Base-by-base conservation (phyloP, 2,113 vertebrate species). In the Oreochromis spilurus region DNA sequence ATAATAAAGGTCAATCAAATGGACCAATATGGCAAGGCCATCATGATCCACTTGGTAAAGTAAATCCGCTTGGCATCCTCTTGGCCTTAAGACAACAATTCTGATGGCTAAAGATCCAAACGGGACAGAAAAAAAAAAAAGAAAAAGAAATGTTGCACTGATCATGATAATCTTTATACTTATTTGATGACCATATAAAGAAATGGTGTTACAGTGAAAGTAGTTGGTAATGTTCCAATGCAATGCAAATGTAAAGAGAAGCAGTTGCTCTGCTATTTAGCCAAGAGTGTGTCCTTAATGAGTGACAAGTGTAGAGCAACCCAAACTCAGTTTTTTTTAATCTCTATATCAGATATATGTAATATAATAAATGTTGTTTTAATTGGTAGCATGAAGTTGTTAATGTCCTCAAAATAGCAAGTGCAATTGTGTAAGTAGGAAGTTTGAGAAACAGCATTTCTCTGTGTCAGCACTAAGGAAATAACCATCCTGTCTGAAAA, bases 381-480 rank as follows among this genome's bases (percentile, higher is more conserved):
- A 48, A 29, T 50, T 50, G 6, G 40, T 9, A 50, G 43, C 0
- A 45, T 72, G 21, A 48, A 75, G 9, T 50, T 1, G 0, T 50
- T 31, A 12, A 31, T 50, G 43, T 24, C 4, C 43, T 50, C 43
- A 50, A 75, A 75, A 75, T 19, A 50, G 6, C 70, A 75, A 75
- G 70, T 75, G 40, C 21, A 75, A 29, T 11, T 48, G 43, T 48
- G 24, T 26, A 17, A 75, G 70, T 29, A 48, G 43, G 9, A 17
- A 19, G 14, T 50, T 19, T 50, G 70, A 29, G 14, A 48, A 31
- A 75, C 40, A 48, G 40, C 43, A 1, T 75, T 75, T 48, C 40
- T 48, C 70, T 12, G 24, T 75, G 24, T 75, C 70, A 50, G 40
- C 43, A 75, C 43, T 50, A 50, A 75, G 43, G 9, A 75, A 48